These are phyloP conservation scores for Sarcophaga caerulescens DNA, from an alignment of 2,888 invertebrate species.

Conservation along the genomic window DNA sequence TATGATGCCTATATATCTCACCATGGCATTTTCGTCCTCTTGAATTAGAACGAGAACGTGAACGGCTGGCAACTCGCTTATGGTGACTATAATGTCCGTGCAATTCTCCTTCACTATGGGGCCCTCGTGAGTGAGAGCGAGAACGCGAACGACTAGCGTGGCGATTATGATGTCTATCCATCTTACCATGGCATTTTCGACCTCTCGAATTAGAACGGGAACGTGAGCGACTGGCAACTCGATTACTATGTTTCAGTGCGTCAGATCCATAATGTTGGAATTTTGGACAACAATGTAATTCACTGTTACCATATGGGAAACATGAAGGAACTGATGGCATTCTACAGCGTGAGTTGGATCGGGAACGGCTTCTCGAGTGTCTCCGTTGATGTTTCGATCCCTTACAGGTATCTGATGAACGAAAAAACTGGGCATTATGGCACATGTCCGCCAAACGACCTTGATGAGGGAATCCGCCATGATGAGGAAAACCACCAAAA, in stretches of 20 bases:
- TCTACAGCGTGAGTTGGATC: slow-evolving; percentile 52
- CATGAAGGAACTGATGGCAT: slow-evolving; percentile 29
- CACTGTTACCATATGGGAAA: not conserved
- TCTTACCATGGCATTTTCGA: not conserved
- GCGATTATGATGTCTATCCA: slow-evolving; percentile 18
- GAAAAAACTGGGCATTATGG: slow-evolving; percentile 55
- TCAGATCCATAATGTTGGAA: slow-evolving; percentile 28
- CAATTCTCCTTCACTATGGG: not conserved
- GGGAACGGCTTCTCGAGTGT: slow-evolving; percentile 37
- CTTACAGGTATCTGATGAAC: not conserved
- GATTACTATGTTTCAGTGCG: slow-evolving; percentile 8
- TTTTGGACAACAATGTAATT: slow-evolving; percentile 3
- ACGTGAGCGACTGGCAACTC: slow-evolving; percentile 30
- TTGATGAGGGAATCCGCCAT: not conserved
- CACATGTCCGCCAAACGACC: no score
- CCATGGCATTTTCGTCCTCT: slow-evolving; percentile 11
- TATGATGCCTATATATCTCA: slow-evolving; percentile 16
- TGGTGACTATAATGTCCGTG: not conserved
- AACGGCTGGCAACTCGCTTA: slow-evolving; percentile 33
- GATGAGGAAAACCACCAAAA: not conserved
- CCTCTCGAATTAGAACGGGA: slow-evolving; percentile 46
- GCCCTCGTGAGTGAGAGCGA: slow-evolving; percentile 27
- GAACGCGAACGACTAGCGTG: slow-evolving; percentile 33
- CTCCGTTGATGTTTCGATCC: slow-evolving; percentile 23
- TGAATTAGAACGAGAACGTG: slow-evolving; percentile 14